phyloP scores from a whole-genome alignment of 2,888 invertebrate species.

The Drosophila colorata region DNA sequence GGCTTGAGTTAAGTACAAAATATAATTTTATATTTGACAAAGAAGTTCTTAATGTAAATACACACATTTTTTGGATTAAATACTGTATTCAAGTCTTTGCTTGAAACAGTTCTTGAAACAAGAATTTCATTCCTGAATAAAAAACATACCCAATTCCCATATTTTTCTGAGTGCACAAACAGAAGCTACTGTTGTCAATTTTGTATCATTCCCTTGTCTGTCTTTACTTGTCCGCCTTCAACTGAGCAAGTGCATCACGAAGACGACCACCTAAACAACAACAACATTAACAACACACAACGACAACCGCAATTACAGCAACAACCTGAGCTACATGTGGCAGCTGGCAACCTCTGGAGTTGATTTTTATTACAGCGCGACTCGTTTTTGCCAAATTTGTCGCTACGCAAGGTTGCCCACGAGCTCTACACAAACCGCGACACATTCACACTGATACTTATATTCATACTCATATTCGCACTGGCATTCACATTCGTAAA shows the following conservation, averaged over 20 bases:
- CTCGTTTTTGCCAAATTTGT: conserved; percentile 73
- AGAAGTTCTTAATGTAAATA: too few relatives aligned
- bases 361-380: conserved; percentile 39
- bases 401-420: conserved; percentile 66
- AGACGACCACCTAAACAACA: conserved; percentile 21
- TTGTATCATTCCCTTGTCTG: conserved; percentile 32
- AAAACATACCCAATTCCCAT: too few relatives aligned
- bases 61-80: too few relatives aligned
- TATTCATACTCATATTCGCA: conserved; percentile 1
- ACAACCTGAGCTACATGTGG: conserved; percentile 15
- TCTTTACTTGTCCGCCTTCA: conserved; percentile 60
- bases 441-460: conserved; percentile 12
- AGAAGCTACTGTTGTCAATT: conserved; percentile 7
- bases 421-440: conserved; percentile 14
- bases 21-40: too few relatives aligned
- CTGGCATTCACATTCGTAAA: conserved; percentile 24
- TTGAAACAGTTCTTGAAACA: too few relatives aligned
- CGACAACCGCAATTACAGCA: conserved; percentile 5
- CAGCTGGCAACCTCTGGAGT: conserved; percentile 38
- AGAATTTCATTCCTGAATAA: too few relatives aligned
- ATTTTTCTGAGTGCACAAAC: not conserved
- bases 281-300: conserved; percentile 8
- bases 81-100: too few relatives aligned
- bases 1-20: too few relatives aligned
- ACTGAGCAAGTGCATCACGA: conserved; percentile 37